phyloP scores from a whole-genome alignment of 2,113 vertebrate species.

The Numenius arquata region DNA sequence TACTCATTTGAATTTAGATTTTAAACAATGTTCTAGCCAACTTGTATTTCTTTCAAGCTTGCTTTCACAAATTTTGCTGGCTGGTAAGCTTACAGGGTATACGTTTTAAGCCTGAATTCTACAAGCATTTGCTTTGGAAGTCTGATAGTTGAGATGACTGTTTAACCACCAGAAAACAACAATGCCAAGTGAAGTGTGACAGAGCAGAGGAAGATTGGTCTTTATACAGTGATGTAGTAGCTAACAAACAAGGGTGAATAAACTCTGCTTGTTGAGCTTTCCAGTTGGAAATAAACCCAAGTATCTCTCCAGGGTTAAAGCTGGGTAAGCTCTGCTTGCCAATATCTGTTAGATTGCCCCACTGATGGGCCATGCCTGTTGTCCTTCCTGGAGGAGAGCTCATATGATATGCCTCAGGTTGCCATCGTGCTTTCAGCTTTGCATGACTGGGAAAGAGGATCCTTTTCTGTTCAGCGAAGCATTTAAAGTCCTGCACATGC shows the following conservation, averaged over 20 bases:
- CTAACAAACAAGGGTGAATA: not conserved
- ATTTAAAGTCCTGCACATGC: not conserved
- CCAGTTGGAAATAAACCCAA: not conserved
- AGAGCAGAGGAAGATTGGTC: not conserved
- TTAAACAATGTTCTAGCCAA: slow-evolving; percentile 1
- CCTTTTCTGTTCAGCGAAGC: not conserved
- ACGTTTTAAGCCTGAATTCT: not conserved
- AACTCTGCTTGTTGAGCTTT: not conserved
- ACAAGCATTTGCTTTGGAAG: not conserved
- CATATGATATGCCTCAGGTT: not conserved
- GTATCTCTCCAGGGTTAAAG: not conserved
- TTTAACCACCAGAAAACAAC: not conserved
- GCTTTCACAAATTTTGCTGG: not conserved
- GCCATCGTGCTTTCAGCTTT: rapidly evolving
- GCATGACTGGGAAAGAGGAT: not conserved
- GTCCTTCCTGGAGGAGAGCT: not conserved
- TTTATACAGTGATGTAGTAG: not conserved
- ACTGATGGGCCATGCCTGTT: rapidly evolving
- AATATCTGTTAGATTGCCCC: not conserved
- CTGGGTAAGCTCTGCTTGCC: not conserved
- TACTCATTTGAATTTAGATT: slow-evolving; percentile 44
- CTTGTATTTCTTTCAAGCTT: not conserved
- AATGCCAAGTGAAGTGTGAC: not conserved
- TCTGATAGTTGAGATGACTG: not conserved
- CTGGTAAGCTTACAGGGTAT: not conserved